phyloP scores from a whole-genome alignment of 2,113 vertebrate genomes.

The Thinocorus orbignyianus region DNA sequence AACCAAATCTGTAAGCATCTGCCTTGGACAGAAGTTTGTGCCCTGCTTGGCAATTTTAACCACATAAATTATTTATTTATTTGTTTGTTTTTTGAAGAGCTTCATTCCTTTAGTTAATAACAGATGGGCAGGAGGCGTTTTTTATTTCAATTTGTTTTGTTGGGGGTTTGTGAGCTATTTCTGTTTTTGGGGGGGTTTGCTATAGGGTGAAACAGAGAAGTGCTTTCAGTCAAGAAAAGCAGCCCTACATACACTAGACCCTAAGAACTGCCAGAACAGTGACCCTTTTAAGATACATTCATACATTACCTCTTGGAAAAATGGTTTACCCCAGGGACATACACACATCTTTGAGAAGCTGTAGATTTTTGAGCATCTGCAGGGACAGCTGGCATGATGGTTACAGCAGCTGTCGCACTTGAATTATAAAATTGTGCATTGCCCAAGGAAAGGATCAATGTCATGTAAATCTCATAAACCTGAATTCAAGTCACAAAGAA shows the following conservation, averaged over 20 bases:
- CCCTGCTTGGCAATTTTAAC: neutral
- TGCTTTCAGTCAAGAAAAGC: neutral
- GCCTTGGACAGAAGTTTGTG: neutral
- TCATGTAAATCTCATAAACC: slow-evolving; percentile 45
- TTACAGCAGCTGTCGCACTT: slow-evolving; percentile 25
- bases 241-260: accelerated
- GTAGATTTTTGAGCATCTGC: slow-evolving; percentile 38
- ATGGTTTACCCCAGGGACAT: slow-evolving; percentile 17
- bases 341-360: neutral
- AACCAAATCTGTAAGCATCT: neutral
- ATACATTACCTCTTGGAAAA: neutral
- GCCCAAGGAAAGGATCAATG: slow-evolving; percentile 63
- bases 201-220: neutral
- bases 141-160: neutral
- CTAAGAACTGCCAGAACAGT: neutral
- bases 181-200: neutral
- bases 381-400: slow-evolving; percentile 39
- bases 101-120: neutral
- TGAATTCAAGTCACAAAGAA: slow-evolving; percentile 42
- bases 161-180: neutral
- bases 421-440: slow-evolving; percentile 51
- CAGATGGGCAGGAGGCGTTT: neutral
- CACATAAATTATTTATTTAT: neutral
- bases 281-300: neutral
- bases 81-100: neutral